These are phyloP conservation scores for Stramonita haemastoma DNA, from an alignment of 2,888 invertebrate species.

Conservation along the genomic window DNA sequence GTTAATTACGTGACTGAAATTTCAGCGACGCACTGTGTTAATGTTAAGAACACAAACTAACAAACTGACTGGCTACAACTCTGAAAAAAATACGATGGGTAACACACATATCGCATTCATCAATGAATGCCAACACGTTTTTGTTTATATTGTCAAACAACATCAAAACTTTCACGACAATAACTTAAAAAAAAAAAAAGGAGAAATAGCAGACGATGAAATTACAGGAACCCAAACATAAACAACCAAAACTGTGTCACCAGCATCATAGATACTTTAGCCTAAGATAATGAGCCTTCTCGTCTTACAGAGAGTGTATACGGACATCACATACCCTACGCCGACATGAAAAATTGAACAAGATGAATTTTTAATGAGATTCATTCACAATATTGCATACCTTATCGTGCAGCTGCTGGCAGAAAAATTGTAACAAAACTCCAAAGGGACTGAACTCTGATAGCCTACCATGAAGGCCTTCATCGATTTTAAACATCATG, in stretches of 20 bases:
- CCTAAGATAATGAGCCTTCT: background rate
- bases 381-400: slow-evolving; percentile 19
- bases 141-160: too few relatives aligned
- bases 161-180: too few relatives aligned
- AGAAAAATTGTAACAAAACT: background rate
- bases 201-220: slow-evolving; percentile 30
- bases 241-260: background rate
- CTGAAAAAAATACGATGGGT: too few relatives aligned
- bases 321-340: background rate
- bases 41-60: too few relatives aligned
- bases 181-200: too few relatives aligned
- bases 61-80: too few relatives aligned
- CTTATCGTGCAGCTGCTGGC: slow-evolving; percentile 28
- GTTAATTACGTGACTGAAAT: too few relatives aligned
- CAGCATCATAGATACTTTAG: background rate
- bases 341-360: background rate
- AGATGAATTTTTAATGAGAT: slow-evolving; percentile 28
- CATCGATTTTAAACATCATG: too few relatives aligned
- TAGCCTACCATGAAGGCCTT: background rate
- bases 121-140: too few relatives aligned
- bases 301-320: background rate
- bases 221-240: background rate
- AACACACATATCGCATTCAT: too few relatives aligned
- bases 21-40: too few relatives aligned
- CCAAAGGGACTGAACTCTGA: background rate